A percentile compares a stretch with the other conserved stretches of the same genome.
Conservation (phyloP, 2,797 vertebrate genomes). For the Chloroceryle inda region DNA sequence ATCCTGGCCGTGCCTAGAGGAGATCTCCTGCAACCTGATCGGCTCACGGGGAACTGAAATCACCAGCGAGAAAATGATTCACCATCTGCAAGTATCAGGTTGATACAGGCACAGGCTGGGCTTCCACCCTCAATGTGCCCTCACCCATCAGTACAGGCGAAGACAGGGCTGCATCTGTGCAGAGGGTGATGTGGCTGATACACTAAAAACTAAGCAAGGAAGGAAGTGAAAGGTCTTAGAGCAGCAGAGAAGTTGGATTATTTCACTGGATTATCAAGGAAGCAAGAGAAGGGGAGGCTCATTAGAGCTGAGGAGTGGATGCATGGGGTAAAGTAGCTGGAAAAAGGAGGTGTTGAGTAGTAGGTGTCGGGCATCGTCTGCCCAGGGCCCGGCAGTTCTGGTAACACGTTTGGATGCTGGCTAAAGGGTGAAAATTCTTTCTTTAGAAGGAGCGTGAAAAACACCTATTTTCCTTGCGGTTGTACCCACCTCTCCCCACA, state of each 20-base stretch:
- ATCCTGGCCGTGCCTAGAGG: neutral
- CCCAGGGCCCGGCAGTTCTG: neutral
- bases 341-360: neutral
- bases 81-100: neutral
- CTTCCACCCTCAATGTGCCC: neutral
- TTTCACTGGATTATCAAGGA: neutral
- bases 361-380: neutral
- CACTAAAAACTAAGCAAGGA: neutral
- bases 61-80: neutral
- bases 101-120: neutral
- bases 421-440: neutral
- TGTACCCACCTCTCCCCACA: neutral
- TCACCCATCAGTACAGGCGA: neutral
- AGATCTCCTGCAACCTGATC: neutral
- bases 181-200: neutral
- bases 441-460: neutral
- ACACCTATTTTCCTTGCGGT: neutral
- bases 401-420: neutral
- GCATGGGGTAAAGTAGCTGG: accelerated
- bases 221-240: neutral
- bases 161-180: neutral
- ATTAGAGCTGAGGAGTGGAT: neutral
- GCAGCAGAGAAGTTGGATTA: neutral
- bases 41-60: neutral
- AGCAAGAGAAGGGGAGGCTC: neutral